These are phyloP conservation scores for Apodemia duryi DNA, from an alignment of 2,888 invertebrate genomes.

Conservation along the genomic window DNA sequence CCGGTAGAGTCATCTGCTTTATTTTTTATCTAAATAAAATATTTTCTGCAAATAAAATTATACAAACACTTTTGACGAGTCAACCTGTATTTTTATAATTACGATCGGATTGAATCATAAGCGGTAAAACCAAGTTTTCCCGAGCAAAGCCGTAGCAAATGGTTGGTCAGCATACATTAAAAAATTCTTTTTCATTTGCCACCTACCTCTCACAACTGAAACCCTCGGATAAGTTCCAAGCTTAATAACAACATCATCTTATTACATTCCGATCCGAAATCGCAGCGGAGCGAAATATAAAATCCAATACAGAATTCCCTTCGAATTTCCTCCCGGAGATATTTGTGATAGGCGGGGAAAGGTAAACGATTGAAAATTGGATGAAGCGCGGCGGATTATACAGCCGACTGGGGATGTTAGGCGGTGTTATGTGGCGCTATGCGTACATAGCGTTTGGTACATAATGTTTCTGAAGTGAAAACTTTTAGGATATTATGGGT, in stretches of 20 bases:
- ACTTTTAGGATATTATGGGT: too few relatives aligned
- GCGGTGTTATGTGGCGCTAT: background rate
- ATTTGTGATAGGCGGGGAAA: conserved; percentile 5
- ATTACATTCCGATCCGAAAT: background rate
- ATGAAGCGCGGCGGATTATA: conserved; percentile 11
- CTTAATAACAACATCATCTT: background rate
- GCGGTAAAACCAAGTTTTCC: too few relatives aligned
- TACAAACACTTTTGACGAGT: too few relatives aligned
- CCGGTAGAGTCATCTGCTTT: too few relatives aligned
- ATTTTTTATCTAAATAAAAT: too few relatives aligned
- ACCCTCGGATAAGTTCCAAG: background rate
- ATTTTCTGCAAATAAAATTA: too few relatives aligned
- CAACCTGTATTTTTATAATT: too few relatives aligned
- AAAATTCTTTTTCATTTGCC: background rate
- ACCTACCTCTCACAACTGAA: background rate
- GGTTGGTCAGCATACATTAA: background rate
- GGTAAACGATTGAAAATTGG: conserved; percentile 12
- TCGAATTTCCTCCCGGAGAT: background rate
- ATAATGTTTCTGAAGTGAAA: too few relatives aligned
- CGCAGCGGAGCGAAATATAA: conserved; percentile 7
- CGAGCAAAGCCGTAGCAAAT: too few relatives aligned
- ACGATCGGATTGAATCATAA: too few relatives aligned
- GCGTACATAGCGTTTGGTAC: too few relatives aligned
- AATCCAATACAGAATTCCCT: conserved; percentile 8
- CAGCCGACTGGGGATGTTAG: background rate